These are phyloP conservation scores for Amazona finschi DNA, from an alignment of 2,797 vertebrate species.

Conservation along the genomic window DNA sequence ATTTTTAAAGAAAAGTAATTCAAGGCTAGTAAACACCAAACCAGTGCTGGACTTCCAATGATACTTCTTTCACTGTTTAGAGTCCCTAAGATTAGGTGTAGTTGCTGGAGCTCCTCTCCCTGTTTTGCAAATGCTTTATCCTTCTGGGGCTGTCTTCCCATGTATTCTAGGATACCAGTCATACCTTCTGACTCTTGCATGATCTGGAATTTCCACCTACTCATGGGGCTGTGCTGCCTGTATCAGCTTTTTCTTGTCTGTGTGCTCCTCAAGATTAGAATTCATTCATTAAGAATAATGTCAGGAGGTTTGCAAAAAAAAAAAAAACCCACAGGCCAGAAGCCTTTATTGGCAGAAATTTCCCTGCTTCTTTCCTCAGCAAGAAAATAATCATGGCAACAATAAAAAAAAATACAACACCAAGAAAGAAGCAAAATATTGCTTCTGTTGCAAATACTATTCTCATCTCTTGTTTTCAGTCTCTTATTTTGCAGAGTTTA, in stretches of 20 bases:
- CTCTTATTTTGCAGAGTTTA: neutral
- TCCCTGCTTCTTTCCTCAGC: conserved; percentile 26
- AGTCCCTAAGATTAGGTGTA: neutral
- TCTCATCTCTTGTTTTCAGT: neutral
- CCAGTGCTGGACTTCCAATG: fast-evolving
- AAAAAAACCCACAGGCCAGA: neutral
- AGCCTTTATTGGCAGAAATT: neutral
- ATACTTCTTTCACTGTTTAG: neutral
- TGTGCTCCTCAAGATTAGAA: neutral
- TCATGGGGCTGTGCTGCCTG: neutral
- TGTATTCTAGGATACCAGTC: neutral
- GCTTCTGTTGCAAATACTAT: neutral
- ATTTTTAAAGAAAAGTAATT: neutral
- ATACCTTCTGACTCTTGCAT: neutral
- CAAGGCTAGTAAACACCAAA: neutral
- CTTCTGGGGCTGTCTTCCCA: neutral
- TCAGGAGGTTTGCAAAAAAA: neutral
- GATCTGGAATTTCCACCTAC: neutral
- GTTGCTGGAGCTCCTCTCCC: neutral
- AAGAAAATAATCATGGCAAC: neutral
- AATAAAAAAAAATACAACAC: neutral
- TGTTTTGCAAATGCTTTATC: neutral
- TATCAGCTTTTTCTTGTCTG: neutral
- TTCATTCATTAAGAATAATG: neutral
- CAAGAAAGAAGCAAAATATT: neutral